Conservation (phyloP, 2,113 vertebrate species). For the Ranitomeya variabilis region DNA sequence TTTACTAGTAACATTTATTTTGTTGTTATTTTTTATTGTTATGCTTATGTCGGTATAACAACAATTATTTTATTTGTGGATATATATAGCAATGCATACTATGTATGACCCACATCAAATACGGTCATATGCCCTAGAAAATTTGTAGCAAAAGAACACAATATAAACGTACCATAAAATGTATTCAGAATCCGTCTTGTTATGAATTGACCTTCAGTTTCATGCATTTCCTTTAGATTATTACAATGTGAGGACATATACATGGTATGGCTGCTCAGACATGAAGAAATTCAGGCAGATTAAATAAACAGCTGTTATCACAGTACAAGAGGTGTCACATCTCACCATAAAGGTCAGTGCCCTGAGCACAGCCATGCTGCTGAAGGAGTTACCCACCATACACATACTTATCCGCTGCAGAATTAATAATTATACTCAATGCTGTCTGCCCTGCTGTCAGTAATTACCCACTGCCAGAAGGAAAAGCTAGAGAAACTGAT, state of each 20-base stretch:
- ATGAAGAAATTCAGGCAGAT: neutral
- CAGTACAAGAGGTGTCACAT: neutral
- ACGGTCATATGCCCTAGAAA: too few relatives aligned
- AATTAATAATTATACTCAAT: conserved; percentile 22
- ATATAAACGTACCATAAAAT: too few relatives aligned
- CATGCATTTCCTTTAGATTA: neutral
- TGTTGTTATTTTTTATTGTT: too few relatives aligned
- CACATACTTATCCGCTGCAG: conserved; percentile 28
- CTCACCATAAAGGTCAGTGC: conserved; percentile 6
- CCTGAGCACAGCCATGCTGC: conserved; percentile 18
- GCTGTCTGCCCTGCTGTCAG: conserved; percentile 42
- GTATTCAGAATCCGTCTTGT: neutral
- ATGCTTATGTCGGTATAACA: too few relatives aligned
- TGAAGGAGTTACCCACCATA: conserved; percentile 30
- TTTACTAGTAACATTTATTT: too few relatives aligned
- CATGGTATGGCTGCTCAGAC: neutral
- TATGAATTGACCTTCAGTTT: neutral
- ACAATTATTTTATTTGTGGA: too few relatives aligned
- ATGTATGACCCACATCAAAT: too few relatives aligned
- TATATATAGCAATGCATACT: too few relatives aligned
- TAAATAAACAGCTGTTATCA: conserved; percentile 18
- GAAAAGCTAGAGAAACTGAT: conserved; percentile 38
- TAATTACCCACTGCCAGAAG: conserved; percentile 58
- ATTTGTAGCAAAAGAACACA: too few relatives aligned
- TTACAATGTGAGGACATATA: neutral